These are phyloP conservation scores for Leptinotarsa defecta DNA, from an alignment of 1,140 invertebrate genomes.

Conservation along the genomic window DNA sequence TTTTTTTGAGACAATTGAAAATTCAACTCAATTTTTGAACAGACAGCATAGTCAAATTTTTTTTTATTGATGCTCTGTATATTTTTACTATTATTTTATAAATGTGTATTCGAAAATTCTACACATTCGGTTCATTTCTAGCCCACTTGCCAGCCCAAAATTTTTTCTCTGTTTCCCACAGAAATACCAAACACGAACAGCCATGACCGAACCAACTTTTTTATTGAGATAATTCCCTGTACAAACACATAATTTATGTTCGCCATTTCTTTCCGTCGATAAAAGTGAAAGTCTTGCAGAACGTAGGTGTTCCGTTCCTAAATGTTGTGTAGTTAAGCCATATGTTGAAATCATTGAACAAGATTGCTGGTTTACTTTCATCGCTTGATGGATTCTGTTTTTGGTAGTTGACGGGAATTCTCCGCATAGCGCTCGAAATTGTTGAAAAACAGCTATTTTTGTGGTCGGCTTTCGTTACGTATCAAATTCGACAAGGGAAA, in stretches of 20 bases:
- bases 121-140: too few species aligned
- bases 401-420: background rate
- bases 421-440: too few species aligned
- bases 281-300: slow-evolving; percentile 36
- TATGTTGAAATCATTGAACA: slow-evolving; percentile 12
- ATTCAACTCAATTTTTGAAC: too few species aligned
- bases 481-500: too few species aligned
- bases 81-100: too few species aligned
- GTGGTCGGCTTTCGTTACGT: too few species aligned
- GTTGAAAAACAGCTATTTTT: too few species aligned
- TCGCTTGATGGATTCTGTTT: slow-evolving; percentile 10
- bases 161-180: background rate
- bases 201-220: background rate
- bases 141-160: too few species aligned
- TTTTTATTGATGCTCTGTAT: too few species aligned
- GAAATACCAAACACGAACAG: background rate
- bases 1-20: too few species aligned
- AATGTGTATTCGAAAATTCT: too few species aligned
- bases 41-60: too few species aligned
- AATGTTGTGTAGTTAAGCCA: background rate
- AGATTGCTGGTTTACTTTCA: slow-evolving; percentile 14
- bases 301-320: slow-evolving; percentile 26
- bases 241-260: slow-evolving; percentile 15
- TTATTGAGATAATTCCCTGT: slow-evolving; percentile 8
- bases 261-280: slow-evolving; percentile 23